phyloP scores from a whole-genome alignment of 2,113 vertebrate genomes.

The Natator depressus region DNA sequence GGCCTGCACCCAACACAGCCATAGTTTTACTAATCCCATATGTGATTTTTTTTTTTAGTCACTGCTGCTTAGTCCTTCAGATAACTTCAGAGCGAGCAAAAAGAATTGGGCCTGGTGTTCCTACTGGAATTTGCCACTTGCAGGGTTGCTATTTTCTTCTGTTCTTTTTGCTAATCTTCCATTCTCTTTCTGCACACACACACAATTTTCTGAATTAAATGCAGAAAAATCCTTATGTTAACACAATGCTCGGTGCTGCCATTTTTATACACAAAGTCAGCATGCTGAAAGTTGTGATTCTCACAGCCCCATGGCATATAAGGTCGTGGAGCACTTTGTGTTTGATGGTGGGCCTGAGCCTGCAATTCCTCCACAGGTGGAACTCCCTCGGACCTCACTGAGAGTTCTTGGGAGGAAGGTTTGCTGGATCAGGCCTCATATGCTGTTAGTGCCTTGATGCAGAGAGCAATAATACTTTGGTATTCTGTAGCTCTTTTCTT shows the following conservation, averaged over 20 bases:
- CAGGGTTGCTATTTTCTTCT: not conserved
- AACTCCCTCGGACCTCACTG: not conserved
- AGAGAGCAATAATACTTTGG: not conserved
- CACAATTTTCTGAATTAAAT: conserved; percentile 21
- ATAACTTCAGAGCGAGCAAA: not conserved
- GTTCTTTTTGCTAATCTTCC: conserved; percentile 23
- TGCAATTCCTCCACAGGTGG: not conserved
- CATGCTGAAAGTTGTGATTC: conserved; percentile 2
- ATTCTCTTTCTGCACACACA: conserved; percentile 20
- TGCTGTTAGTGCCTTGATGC: not conserved
- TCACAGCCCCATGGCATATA: not conserved
- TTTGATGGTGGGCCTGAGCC: not conserved
- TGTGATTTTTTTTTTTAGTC: not conserved
- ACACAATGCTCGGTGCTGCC: conserved; percentile 37
- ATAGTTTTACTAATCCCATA: not conserved
- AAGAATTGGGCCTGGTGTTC: rapidly evolving
- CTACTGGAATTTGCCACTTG: not conserved
- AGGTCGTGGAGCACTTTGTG: not conserved
- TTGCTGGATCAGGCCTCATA: not conserved
- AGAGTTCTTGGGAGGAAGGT: not conserved
- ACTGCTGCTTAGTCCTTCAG: not conserved
- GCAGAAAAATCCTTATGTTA: conserved; percentile 12
- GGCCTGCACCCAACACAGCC: not conserved
- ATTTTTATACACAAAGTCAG: conserved; percentile 9
- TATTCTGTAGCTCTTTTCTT: not conserved